Base-by-base conservation (phyloP, 2,113 vertebrate species). In the Cichladusa arquata region DNA sequence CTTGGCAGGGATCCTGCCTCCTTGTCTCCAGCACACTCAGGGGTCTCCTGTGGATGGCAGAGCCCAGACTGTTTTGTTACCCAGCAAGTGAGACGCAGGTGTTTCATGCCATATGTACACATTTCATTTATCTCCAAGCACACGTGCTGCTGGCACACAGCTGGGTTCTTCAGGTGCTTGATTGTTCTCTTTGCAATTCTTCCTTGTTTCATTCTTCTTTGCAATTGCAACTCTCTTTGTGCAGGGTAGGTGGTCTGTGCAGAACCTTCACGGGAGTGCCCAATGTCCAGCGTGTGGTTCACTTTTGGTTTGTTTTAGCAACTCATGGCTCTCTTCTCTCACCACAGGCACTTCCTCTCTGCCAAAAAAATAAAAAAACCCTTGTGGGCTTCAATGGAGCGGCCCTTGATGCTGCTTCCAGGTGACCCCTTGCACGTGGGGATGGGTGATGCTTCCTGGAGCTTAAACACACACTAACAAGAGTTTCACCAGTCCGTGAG, bases 341-440 rank as follows among this genome's bases (percentile, higher is more conserved):
- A 97, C 97, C 96, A 69, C 96, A 91, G 19, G 1, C 26, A 31
- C 69, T 97, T 98, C 97, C 95, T 58, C 92, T 67, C 86, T 95
- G 64, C 24, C 81, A 80, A 77, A 61, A 33, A 19, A 20, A 0
- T 2, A 45, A 44, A 44, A 44, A 44, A 42, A 44, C 19, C 44
- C 23, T 38, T 36, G 36, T 9, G 15, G 40, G 33, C 64, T 24
- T n/a, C 45, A 61, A 5, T 13, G 2, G 57, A 23, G n/a, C 48
- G 58, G 48, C n/a, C 22, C 48, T 79, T 61, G 86, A 53, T 36
- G 60, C 62, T 92, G 87, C 62, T 64, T 87, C 50, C 22, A 28
- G 57, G 17, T 94, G 82, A 51, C 81, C 95, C 40, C 40, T 89
- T 28, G n/a, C 33, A 22, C n/a, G 1, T 26, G 78, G 83, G 45